Conservation (phyloP, 1,140 invertebrate species). For the Drosophila micromelanica region DNA sequence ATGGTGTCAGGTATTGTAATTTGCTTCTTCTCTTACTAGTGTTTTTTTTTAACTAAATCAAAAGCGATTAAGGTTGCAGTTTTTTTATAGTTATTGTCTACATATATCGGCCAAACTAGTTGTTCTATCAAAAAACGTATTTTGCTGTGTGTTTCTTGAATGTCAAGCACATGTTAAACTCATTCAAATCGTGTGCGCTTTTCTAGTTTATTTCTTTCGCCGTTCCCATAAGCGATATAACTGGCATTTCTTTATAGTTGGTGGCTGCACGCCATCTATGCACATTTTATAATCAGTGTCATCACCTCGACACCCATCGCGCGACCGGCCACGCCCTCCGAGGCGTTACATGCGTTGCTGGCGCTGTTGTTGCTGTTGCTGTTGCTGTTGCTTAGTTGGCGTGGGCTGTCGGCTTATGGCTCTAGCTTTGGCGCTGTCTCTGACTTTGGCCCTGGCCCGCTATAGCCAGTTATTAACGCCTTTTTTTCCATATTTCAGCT, state of each 20-base stretch:
- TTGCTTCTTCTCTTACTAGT: neutral
- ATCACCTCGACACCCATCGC: constrained; percentile 66
- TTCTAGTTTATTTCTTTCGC: neutral
- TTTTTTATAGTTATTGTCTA: no score
- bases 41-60: no score
- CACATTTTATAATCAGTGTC: constrained; percentile 78
- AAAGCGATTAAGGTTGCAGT: no score
- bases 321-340: constrained; percentile 25
- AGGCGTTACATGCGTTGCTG: constrained; percentile 24
- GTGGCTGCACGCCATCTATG: constrained; percentile 17
- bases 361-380: constrained; percentile 15
- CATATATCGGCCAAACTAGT: neutral
- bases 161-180: constrained; percentile 1
- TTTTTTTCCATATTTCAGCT: constrained; percentile 31
- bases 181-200: neutral
- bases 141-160: constrained; percentile 18
- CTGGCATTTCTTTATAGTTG: constrained; percentile 7
- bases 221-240: neutral
- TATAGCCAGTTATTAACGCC: constrained; percentile 65
- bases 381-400: constrained; percentile 19
- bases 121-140: constrained; percentile 8
- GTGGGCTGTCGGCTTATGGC: constrained; percentile 47
- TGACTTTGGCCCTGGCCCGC: constrained; percentile 29
- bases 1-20: neutral
- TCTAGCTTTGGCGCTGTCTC: neutral